Conservation (phyloP, 2,797 vertebrate species). For the Luscinia luscinia region DNA sequence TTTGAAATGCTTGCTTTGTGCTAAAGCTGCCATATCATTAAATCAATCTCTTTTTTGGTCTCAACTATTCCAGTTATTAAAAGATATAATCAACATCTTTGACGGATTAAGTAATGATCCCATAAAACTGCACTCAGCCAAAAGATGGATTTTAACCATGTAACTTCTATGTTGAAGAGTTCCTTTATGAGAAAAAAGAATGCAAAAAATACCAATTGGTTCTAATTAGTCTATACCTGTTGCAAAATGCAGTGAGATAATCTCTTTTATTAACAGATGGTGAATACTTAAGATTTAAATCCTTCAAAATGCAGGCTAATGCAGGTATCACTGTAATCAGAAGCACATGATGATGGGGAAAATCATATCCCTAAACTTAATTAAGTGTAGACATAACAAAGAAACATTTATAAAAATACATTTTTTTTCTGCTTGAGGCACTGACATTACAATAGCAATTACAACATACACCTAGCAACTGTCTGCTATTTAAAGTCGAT, state of each 20-base stretch:
- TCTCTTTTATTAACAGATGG: conserved; percentile 4
- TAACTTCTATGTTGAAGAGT: background rate
- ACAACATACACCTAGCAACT: background rate
- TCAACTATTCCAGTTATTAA: conserved; percentile 45
- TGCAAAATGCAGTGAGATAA: conserved; percentile 30
- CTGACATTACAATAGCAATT: conserved; percentile 14
- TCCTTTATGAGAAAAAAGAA: background rate
- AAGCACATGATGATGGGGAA: conserved; percentile 43
- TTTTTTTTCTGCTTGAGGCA: background rate
- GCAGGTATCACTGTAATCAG: conserved; percentile 44
- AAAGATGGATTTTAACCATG: background rate
- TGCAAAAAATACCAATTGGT: background rate
- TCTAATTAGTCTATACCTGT: conserved; percentile 34
- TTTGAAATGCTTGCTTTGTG: conserved; percentile 48
- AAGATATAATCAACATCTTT: conserved; percentile 42
- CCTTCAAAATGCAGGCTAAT: background rate
- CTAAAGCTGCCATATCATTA: conserved; percentile 11
- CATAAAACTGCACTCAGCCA: background rate
- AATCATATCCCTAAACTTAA: conserved; percentile 14
- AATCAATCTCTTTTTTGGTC: background rate
- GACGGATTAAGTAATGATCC: conserved; percentile 31
- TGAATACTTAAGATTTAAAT: conserved; percentile 36
- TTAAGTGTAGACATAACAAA: conserved; percentile 60
- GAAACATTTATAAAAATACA: conserved; percentile 9
- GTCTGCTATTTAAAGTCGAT: background rate